These are phyloP conservation scores for Chloroceryle inda DNA, from an alignment of 2,797 vertebrate species.

Conservation along the genomic window DNA sequence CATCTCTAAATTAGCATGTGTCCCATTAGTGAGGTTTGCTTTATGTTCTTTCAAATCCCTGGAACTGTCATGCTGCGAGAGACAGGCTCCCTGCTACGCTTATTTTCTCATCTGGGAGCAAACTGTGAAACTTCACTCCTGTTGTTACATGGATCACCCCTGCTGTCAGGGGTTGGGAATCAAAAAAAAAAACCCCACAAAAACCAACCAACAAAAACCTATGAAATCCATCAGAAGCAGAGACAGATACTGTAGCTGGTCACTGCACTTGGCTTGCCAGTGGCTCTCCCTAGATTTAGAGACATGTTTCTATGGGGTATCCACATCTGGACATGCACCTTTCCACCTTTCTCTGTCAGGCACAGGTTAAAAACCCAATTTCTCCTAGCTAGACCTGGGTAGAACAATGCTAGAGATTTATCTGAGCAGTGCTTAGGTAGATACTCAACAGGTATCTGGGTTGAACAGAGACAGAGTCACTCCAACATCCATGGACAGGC, in stretches of 20 bases:
- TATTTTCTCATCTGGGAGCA: slow-evolving; percentile 10
- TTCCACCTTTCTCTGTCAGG: neutral
- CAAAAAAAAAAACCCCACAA: no score
- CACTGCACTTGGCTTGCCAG: neutral
- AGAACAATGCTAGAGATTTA: neutral
- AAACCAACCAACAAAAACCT: neutral
- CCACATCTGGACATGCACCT: neutral
- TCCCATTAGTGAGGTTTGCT: neutral
- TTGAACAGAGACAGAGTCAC: neutral
- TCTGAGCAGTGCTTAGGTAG: neutral
- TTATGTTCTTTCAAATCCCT: neutral
- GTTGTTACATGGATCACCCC: neutral
- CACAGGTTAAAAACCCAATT: neutral
- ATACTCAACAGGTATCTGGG: neutral
- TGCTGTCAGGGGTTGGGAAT: neutral
- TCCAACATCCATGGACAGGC: neutral
- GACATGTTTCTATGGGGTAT: neutral
- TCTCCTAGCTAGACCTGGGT: neutral
- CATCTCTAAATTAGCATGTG: neutral
- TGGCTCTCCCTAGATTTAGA: neutral
- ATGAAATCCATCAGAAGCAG: slow-evolving; percentile 2
- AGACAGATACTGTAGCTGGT: neutral
- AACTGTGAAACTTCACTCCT: neutral
- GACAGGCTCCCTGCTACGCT: neutral
- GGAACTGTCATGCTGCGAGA: neutral